Percentiles rank a stretch among this genome's conserved stretches.
phyloP scores from a whole-genome alignment of 30 jellyfish, hydroid and myxozoan species.

The Aurelia aurita complex sp. Pacific region DNA sequence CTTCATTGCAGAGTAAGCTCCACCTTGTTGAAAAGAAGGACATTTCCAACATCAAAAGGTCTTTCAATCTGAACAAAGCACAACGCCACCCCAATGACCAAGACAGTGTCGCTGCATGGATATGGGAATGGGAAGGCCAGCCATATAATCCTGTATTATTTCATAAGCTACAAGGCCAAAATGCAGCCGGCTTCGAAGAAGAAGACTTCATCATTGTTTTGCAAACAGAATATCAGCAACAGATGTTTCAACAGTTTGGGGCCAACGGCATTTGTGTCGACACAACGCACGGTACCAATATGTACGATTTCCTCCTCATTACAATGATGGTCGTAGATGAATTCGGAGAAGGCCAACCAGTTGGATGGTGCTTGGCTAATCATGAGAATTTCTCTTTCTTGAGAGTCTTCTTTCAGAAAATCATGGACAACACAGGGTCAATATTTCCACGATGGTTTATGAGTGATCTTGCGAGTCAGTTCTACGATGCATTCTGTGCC shows the following conservation, averaged over 20 bases:
- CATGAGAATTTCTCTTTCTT: constrained; percentile 13
- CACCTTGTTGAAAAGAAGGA: constrained; percentile 27
- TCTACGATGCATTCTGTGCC: constrained; percentile 37
- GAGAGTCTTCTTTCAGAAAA: neutral
- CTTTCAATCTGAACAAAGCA: neutral
- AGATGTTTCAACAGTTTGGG: constrained; percentile 9
- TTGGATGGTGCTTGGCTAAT: constrained; percentile 57
- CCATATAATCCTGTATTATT: neutral
- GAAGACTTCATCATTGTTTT: constrained; percentile 43
- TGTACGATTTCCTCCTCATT: constrained; percentile 29
- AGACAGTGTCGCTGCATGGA: constrained; percentile 3
- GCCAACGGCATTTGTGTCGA: constrained; percentile 48
- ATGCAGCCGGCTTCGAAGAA: neutral
- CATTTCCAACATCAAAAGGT: constrained; percentile 27
- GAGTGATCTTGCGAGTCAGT: constrained; percentile 53
- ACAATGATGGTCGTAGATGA: constrained; percentile 45
- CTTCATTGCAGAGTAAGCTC: neutral
- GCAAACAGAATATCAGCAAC: constrained; percentile 48
- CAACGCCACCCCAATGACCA: constrained; percentile 17
- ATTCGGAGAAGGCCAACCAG: constrained; percentile 54
- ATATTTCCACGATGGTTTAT: constrained; percentile 45
- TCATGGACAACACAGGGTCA: constrained; percentile 22
- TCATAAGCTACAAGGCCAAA: constrained; percentile 8
- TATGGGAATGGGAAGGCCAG: constrained; percentile 7
- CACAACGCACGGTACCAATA: constrained; percentile 56